Percentiles rank a stretch among this genome's conserved stretches.
These are phyloP conservation scores for Keiferia lycopersicella DNA, from an alignment of 2,888 invertebrate genomes.

Conservation along the genomic window DNA sequence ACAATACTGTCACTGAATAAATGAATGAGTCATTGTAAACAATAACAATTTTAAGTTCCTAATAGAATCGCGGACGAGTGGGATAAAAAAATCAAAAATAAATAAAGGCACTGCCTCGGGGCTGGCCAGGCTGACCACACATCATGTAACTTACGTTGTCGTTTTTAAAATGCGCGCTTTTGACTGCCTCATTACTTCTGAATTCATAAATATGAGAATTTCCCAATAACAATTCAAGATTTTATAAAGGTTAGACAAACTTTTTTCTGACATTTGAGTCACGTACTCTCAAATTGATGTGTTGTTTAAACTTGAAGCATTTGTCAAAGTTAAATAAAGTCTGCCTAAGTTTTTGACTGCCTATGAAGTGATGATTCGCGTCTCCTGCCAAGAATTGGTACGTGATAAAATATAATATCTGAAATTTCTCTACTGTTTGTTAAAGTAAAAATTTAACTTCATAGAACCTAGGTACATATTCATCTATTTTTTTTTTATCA, in stretches of 20 bases:
- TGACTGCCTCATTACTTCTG: background rate
- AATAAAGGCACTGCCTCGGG: too few species aligned
- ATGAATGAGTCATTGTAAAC: too few species aligned
- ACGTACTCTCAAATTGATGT: constrained; percentile 10
- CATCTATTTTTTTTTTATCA: too few species aligned
- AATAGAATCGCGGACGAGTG: too few species aligned
- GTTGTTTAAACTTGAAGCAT: constrained; percentile 6
- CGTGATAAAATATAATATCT: background rate
- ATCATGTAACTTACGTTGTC: too few species aligned
- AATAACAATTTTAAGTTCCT: too few species aligned
- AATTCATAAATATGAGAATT: background rate
- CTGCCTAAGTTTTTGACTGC: constrained; percentile 2
- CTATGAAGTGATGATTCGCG: background rate
- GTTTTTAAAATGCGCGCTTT: background rate
- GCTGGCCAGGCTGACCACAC: too few species aligned
- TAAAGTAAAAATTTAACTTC: too few species aligned
- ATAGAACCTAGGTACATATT: too few species aligned
- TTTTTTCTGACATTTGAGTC: constrained; percentile 7
- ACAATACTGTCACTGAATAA: too few species aligned
- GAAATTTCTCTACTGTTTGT: too few species aligned
- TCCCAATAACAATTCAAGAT: background rate
- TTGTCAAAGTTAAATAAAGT: constrained; percentile 9
- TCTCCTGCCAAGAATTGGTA: background rate
- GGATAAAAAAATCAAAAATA: too few species aligned
- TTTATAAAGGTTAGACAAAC: background rate